Base-by-base conservation (phyloP, 2,797 vertebrate genomes). In the Pantherophis vulpinus region DNA sequence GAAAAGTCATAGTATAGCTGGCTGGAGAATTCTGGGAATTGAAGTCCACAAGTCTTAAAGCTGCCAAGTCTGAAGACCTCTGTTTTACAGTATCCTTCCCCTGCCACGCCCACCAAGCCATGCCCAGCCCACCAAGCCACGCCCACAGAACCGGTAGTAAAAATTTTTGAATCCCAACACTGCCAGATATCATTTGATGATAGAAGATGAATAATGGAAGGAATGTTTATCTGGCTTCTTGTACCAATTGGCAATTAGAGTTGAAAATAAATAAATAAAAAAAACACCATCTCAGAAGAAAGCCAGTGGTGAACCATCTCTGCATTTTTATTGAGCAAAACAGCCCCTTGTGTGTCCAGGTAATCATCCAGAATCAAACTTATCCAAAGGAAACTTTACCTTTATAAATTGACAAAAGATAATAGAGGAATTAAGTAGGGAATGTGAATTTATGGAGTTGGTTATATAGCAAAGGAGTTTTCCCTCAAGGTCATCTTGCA, bases 401-500 rank as follows among this genome's bases (percentile, higher is more conserved):
- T 83, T 83, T 59, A 54, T 94, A 92, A 92, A 4, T 25, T 60
- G 90, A 88, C 51, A 90, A 58, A 9, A 18, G 61, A 91, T 79
- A 63, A 54, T 0, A 16, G 89, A 70, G 37, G 91, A 23, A 91
- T 55, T 89, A 93, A 92, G 91, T 91, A 32, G 37, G 55, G 18
- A 16, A 86, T 42, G 23, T 42, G 94, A 86, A 92, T 93, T 96
- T 91, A 89, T n/a, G 89, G 79, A 20, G 59, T n/a, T 10, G 51
- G 59, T 94, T 94, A 91, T 88, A 29, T 29, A 63, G 87, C 27
- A 74, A 88, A 0, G 89, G 79, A 89, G 94, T 63, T 96, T 58
- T 86, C 58, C 93, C 94, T 90, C 94, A 93, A 97, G 95, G 94
- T 97, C 95, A 97, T 25, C 54, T 90, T 86, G 79, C 83, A 83